Percentiles rank a stretch among this genome's conserved stretches.
Conservation (phyloP, 2,113 vertebrate species). For the Planiliza haematocheilus region DNA sequence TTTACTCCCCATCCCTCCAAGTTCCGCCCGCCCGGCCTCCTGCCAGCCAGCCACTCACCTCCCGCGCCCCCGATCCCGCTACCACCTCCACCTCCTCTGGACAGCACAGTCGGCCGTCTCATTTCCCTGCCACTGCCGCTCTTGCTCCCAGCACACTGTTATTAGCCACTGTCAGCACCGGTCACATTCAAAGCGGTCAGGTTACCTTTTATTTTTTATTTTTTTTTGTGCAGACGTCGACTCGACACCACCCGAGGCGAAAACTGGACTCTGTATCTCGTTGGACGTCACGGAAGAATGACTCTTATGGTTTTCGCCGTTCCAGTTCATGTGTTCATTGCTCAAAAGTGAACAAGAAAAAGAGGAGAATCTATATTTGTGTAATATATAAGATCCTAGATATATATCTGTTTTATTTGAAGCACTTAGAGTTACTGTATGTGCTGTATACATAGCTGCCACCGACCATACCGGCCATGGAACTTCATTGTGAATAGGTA, state of each 20-base stretch:
- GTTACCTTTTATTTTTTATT: too few relatives aligned
- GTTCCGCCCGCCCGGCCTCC: too few relatives aligned
- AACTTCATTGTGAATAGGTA: constrained; percentile 66
- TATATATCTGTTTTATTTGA: constrained; percentile 82
- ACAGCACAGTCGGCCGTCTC: constrained; percentile 89
- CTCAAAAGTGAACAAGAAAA: constrained; percentile 84
- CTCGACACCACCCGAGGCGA: constrained; percentile 41
- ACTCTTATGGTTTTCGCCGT: constrained; percentile 75
- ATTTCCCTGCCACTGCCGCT: constrained; percentile 83
- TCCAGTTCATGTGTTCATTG: constrained; percentile 77
- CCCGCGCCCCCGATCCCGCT: constrained; percentile 75
- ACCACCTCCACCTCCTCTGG: constrained; percentile 73
- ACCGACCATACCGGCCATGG: constrained; percentile 55
- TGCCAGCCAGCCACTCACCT: not conserved
- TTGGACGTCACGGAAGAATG: constrained; percentile 80
- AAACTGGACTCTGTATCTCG: constrained; percentile 75
- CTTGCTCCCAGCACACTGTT: constrained; percentile 90
- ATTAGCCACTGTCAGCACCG: constrained; percentile 83
- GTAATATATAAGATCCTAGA: constrained; percentile 86
- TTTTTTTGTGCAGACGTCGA: constrained; percentile 70
- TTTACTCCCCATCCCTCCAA: not conserved
- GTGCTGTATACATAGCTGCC: constrained; percentile 74
- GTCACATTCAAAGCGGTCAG: constrained; percentile 85
- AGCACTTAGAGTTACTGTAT: constrained; percentile 63
- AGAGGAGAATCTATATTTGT: constrained; percentile 84